These are phyloP conservation scores for Etheostoma perlongum DNA, from an alignment of 2,797 vertebrate genomes.

Conservation along the genomic window DNA sequence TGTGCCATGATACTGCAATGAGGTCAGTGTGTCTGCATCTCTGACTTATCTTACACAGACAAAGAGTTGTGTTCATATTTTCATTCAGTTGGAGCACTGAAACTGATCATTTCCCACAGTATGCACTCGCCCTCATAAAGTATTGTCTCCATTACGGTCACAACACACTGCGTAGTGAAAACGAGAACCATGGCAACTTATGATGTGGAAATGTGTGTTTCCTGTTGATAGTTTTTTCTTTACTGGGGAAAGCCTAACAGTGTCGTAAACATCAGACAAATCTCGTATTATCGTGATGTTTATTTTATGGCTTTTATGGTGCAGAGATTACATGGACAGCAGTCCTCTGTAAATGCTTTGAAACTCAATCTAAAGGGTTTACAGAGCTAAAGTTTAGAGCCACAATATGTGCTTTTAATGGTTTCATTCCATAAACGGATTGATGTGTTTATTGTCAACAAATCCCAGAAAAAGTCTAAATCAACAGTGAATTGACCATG, in stretches of 20 bases:
- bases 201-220: constrained; percentile 40
- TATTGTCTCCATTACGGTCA: neutral
- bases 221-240: constrained; percentile 46
- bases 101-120: constrained; percentile 8
- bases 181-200: neutral
- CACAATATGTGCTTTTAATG: constrained; percentile 3
- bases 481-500: neutral
- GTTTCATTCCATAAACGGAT: constrained; percentile 15
- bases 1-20: neutral
- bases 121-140: neutral
- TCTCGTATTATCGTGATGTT: constrained; percentile 16
- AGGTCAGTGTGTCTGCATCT: neutral
- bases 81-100: neutral
- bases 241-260: neutral
- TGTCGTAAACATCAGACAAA: constrained; percentile 26
- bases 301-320: constrained; percentile 21
- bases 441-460: neutral
- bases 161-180: constrained; percentile 7
- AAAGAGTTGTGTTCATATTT: constrained; percentile 6
- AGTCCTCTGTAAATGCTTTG: neutral
- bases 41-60: constrained; percentile 3
- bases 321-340: constrained; percentile 6
- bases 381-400: neutral
- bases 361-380: constrained; percentile 2
- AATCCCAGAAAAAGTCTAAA: neutral